A percentile compares a stretch with the other conserved stretches of the same genome.
Conservation (phyloP, 2,888 invertebrate genomes). For the Parnassius smintheus region DNA sequence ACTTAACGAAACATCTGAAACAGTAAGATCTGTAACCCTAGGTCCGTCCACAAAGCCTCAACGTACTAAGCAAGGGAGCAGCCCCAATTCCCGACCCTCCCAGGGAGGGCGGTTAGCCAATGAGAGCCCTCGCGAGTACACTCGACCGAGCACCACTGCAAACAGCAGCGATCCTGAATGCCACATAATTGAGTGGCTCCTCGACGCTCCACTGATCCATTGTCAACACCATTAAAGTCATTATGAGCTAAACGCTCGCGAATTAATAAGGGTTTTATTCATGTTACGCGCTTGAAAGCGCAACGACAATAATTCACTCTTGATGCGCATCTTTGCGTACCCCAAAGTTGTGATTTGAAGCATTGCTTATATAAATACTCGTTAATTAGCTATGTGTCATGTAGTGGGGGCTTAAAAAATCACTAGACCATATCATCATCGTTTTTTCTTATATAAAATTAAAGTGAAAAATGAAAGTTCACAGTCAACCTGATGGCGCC, state of each 20-base stretch:
- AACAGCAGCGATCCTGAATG: constrained; percentile 66
- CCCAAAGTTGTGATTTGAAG: constrained; percentile 7
- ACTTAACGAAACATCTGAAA: constrained; percentile 11
- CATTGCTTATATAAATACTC: background rate
- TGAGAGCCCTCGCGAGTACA: constrained; percentile 59
- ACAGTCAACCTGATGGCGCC: no score
- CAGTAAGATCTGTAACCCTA: constrained; percentile 16
- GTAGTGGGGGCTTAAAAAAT: no score
- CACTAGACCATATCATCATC: no score
- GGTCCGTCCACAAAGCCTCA: constrained; percentile 42
- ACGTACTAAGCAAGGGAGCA: constrained; percentile 41
- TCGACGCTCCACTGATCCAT: constrained; percentile 50
- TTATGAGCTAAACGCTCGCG: constrained; percentile 67
- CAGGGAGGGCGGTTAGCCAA: constrained; percentile 52
- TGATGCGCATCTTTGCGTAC: constrained; percentile 1
- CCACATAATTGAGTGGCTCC: constrained; percentile 62
- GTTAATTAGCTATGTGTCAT: no score
- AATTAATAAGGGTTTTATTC: constrained; percentile 68
- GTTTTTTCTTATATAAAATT: no score
- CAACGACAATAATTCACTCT: constrained; percentile 28
- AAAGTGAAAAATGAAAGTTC: no score
- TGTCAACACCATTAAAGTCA: constrained; percentile 68
- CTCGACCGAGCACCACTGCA: constrained; percentile 54
- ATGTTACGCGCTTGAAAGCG: constrained; percentile 58
- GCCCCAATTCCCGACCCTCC: constrained; percentile 35